phyloP scores from a whole-genome alignment of 2,113 vertebrate genomes.

The Isurus oxyrinchus region DNA sequence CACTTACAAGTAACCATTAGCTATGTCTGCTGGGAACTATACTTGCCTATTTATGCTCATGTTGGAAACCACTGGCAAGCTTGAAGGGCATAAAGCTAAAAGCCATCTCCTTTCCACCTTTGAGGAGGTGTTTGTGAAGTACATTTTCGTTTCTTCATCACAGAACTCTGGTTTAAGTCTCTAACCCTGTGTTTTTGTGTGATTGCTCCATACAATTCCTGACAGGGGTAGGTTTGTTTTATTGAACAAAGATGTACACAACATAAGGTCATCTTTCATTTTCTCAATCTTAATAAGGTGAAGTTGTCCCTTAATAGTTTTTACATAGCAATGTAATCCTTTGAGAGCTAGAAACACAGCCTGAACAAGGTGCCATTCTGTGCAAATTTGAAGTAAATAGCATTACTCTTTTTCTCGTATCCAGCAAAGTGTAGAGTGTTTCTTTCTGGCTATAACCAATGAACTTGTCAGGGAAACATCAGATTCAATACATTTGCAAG shows the following conservation, averaged over 20 bases:
- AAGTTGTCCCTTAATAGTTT: neutral
- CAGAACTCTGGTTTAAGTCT: neutral
- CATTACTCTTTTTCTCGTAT: neutral
- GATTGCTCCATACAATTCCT: neutral
- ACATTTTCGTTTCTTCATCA: neutral
- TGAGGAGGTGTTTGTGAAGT: neutral
- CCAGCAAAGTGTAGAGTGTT: neutral
- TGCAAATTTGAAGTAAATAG: constrained; percentile 12
- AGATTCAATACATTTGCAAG: constrained; percentile 29
- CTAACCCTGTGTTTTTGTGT: neutral
- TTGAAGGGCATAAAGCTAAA: neutral
- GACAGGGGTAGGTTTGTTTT: neutral
- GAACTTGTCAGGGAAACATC: constrained; percentile 8
- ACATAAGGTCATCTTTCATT: constrained; percentile 7
- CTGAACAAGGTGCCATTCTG: neutral
- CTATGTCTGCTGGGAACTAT: neutral
- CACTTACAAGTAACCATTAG: neutral
- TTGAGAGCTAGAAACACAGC: neutral
- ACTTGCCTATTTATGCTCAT: neutral
- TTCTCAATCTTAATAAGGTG: constrained; percentile 25
- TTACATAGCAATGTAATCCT: neutral
- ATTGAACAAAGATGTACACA: neutral
- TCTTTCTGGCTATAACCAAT: neutral
- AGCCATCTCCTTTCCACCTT: neutral
- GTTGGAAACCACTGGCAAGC: neutral